Evolutionary conservation across 2,797 vertebrate species (phyloP).

Genomic region (Toxotes lorentzi): DNA sequence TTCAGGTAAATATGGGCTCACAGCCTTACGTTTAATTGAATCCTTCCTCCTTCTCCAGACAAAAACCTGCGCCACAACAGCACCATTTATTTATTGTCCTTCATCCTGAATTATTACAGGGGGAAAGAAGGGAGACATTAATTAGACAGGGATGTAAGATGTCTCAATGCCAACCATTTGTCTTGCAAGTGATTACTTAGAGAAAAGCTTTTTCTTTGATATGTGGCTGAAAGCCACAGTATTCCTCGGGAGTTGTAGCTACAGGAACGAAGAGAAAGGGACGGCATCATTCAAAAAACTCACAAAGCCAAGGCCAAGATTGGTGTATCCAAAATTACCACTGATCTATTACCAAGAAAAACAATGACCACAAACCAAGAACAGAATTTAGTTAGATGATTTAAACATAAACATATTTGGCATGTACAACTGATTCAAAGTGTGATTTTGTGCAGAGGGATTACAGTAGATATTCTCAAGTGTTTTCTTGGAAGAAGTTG

Average conservation of each 20-base stretch:
- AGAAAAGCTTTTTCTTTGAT: slow-evolving; percentile 69
- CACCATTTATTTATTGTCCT: slow-evolving; percentile 76
- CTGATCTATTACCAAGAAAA: slow-evolving; percentile 2
- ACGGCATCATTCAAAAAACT: slow-evolving; percentile 42
- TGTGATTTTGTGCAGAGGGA: neutral
- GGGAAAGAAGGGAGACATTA: slow-evolving; percentile 67
- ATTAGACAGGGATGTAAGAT: slow-evolving; percentile 81
- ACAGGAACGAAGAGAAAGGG: slow-evolving; percentile 50
- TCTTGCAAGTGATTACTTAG: slow-evolving; percentile 81
- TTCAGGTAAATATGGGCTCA: slow-evolving; percentile 46
- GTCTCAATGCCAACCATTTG: slow-evolving; percentile 81
- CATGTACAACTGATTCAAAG: neutral
- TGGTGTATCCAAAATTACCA: neutral
- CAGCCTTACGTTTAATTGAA: slow-evolving; percentile 60
- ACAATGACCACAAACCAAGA: slow-evolving; percentile 11
- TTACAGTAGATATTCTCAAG: neutral
- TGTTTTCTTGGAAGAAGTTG: neutral
- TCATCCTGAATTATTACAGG: slow-evolving; percentile 79
- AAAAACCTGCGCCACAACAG: slow-evolving; percentile 48
- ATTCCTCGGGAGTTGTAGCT: slow-evolving; percentile 44
- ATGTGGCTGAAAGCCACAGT: slow-evolving; percentile 61
- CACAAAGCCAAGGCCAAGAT: slow-evolving; percentile 27
- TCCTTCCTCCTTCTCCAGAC: slow-evolving; percentile 52
- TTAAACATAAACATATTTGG: neutral
- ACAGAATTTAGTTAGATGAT: neutral